Evolutionary conservation across 1,140 invertebrate species (phyloP), one percentile per base, ranked within the genome.

Genomic region (Heliconius congener): DNA sequence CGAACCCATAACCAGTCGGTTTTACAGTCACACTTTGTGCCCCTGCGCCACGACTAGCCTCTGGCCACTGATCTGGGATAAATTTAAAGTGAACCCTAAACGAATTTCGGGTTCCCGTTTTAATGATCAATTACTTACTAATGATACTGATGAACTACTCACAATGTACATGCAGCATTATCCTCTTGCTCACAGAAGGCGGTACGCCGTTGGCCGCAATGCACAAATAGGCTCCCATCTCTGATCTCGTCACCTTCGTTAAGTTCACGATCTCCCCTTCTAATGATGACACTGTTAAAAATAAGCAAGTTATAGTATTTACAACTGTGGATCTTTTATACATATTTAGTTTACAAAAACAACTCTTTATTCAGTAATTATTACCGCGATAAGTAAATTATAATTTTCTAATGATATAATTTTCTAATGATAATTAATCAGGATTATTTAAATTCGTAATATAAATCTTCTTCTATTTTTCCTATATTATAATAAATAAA

Each of bases 191-290:
- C 83, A 97, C 97, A 27, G 97, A 96, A 19, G 97, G 97, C 18
- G 97, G 97, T 13, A 98, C 97, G 66, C 97, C 97, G 90, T 98
- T 98, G 70, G 96, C 96, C 72, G 95, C 96, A 89, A 98, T 97
- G 93, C 97, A 98, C 80, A 98, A 95, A 88, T 98, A 98, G 78
- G 96, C 97, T 79, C 97, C 97, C 97, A 98, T 98, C 92, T 98
- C 97, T 60, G 96, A 97, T 78, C 97, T 95, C 50, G 97, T 97
- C 85, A 98, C 97, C 92, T 97, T 97, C 34, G 96, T 96, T 83
- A 98, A 94, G 78, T 96, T 96, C 81, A 98, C 95, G 82, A 97
- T 95, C 91, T 98, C 97, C 1, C 97, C 97, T 86, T 97, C 97
- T 60, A 97, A 96, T 37, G 95, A 95, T 74, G 91, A 89, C 75